Evolutionary conservation across 2,797 vertebrate genomes (phyloP).

Genomic region (Syngnathus rostellatus): DNA sequence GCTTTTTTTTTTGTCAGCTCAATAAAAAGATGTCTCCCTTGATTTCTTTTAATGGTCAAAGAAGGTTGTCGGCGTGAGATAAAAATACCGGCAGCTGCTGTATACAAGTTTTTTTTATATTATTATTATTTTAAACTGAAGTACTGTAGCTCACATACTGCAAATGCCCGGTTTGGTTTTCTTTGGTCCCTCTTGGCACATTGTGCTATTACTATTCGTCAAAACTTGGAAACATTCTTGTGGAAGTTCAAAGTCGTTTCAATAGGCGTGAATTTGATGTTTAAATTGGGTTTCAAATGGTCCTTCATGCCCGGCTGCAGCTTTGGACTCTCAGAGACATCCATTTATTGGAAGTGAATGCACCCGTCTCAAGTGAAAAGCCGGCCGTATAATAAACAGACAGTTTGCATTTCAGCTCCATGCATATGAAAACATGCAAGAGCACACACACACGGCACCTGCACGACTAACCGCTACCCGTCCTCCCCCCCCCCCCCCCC

Average conservation of each 20-base stretch:
- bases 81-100: constrained; percentile 31
- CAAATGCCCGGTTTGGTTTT: neutral
- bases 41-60: constrained; percentile 43
- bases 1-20: constrained; percentile 48
- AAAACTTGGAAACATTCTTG: neutral
- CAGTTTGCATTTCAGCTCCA: neutral
- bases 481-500: neutral
- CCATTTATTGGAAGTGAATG: constrained; percentile 4
- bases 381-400: neutral
- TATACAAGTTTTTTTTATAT: constrained; percentile 3
- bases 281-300: constrained; percentile 10
- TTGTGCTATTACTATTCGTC: neutral
- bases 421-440: constrained; percentile 2
- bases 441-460: constrained; percentile 5
- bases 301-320: constrained; percentile 5
- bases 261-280: neutral
- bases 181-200: too few species aligned
- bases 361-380: neutral
- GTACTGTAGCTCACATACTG: neutral
- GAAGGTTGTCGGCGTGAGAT: constrained; percentile 34
- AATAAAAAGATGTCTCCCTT: constrained; percentile 47
- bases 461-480: constrained; percentile 1
- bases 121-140: neutral
- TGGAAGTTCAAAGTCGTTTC: constrained; percentile 4
- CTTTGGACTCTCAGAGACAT: neutral